A percentile compares a stretch with the other conserved stretches of the same genome.
Conservation (phyloP, 1,140 invertebrate species). For the Pogonus chalceus region DNA sequence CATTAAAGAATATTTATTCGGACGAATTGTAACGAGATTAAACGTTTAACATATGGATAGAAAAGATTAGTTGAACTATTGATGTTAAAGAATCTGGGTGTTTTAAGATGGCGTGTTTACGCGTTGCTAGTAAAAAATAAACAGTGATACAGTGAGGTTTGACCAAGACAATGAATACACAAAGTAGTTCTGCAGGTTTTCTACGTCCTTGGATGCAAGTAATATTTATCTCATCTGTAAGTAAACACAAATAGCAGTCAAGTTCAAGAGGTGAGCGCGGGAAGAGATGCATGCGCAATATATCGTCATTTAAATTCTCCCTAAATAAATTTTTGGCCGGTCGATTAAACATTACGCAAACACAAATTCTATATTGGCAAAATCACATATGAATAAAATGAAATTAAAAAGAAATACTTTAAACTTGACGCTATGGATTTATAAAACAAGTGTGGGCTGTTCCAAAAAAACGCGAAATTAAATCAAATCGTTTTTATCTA, state of each 20-base stretch:
- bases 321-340: neutral
- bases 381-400: neutral
- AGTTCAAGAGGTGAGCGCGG: neutral
- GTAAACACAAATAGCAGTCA: neutral
- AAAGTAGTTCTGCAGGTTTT: neutral
- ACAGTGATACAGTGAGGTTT: neutral
- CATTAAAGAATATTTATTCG: neutral
- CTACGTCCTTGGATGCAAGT: slow-evolving; percentile 4
- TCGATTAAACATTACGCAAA: neutral
- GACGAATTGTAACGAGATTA: neutral
- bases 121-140: neutral
- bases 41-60: neutral
- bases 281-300: neutral
- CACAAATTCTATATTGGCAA: neutral
- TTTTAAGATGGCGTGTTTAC: no score
- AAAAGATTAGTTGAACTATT: no score
- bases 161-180: slow-evolving; percentile 2
- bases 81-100: no score
- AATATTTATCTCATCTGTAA: neutral
- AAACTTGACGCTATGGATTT: no score
- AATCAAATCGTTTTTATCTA: no score
- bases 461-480: no score
- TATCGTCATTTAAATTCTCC: neutral
- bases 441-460: no score
- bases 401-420: neutral